Conservation (phyloP, 2,113 vertebrate species). For the Castor canadensis region DNA sequence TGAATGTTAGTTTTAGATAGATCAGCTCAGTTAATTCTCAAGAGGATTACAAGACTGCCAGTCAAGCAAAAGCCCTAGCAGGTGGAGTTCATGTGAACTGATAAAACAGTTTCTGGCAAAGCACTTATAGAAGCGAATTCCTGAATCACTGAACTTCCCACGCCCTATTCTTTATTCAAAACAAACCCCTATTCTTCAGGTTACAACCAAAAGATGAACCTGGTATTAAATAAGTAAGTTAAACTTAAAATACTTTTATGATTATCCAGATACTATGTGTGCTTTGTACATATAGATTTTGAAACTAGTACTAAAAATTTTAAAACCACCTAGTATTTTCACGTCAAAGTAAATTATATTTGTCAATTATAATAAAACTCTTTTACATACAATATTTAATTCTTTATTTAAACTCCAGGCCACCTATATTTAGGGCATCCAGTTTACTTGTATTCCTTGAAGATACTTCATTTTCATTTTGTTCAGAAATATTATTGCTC, state of each 20-base stretch:
- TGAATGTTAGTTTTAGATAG: constrained; percentile 72
- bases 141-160: background rate
- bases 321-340: background rate
- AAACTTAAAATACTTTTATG: background rate
- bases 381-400: background rate
- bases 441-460: background rate
- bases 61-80: constrained; percentile 45
- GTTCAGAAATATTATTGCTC: background rate
- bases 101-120: constrained; percentile 58
- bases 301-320: background rate
- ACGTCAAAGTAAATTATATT: constrained; percentile 11
- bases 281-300: background rate
- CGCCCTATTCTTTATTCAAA: background rate
- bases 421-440: background rate
- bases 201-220: background rate
- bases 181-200: background rate
- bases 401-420: background rate
- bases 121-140: constrained; percentile 1
- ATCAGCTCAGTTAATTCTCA: constrained; percentile 61
- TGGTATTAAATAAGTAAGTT: background rate
- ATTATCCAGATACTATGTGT: background rate
- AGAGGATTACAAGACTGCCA: constrained; percentile 70
- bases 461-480: background rate
- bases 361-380: background rate
- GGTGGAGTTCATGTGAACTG: background rate